These are phyloP conservation scores for Zingel zingel DNA, from an alignment of 2,113 vertebrate genomes.

Conservation along the genomic window DNA sequence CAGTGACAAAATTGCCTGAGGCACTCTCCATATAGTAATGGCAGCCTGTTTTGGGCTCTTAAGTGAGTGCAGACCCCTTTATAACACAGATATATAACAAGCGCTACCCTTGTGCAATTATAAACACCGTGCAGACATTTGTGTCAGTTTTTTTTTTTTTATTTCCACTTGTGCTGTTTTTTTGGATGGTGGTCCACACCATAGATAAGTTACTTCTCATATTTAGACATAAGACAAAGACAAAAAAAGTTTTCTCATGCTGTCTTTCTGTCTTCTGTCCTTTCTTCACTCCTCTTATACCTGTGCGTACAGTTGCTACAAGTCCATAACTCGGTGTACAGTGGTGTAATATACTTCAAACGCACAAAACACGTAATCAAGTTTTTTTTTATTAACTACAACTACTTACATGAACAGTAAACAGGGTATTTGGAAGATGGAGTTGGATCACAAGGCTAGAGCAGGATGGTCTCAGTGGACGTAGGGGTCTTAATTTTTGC, in stretches of 20 bases:
- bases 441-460: too few species aligned
- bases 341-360: too few species aligned
- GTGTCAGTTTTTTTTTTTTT: conserved; percentile 35
- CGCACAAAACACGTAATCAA: too few species aligned
- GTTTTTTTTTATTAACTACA: too few species aligned
- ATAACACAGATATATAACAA: conserved; percentile 50
- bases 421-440: too few species aligned
- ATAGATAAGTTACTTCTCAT: conserved; percentile 1
- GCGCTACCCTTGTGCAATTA: conserved; percentile 32
- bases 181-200: not conserved
- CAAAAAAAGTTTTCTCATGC: not conserved
- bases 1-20: conserved; percentile 52
- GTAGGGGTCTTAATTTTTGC: too few species aligned
- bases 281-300: not conserved
- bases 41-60: conserved; percentile 37
- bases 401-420: too few species aligned
- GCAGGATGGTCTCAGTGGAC: too few species aligned
- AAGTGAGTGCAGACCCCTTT: conserved; percentile 41
- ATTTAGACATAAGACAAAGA: not conserved
- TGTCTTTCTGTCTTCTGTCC: not conserved
- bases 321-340: too few species aligned
- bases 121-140: conserved; percentile 28
- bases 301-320: too few species aligned
- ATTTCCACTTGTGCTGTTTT: not conserved
- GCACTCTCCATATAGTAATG: conserved; percentile 45